Percentiles rank a stretch among this genome's conserved stretches.
phyloP scores from a whole-genome alignment of 2,797 vertebrate genomes.

The Falco naumanni region DNA sequence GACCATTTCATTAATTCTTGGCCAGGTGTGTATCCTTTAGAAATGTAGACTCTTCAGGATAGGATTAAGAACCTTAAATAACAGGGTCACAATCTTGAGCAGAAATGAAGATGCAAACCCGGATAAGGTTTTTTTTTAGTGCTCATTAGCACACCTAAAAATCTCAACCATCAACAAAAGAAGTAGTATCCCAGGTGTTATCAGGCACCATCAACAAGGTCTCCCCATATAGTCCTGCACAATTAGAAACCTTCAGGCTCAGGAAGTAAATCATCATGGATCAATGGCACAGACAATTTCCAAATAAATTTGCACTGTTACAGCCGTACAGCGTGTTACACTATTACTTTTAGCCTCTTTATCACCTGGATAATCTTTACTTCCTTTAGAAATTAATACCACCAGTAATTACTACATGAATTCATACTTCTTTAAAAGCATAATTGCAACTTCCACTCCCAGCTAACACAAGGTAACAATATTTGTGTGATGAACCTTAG shows the following conservation, averaged over 20 bases:
- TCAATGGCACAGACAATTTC: background rate
- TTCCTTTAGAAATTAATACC: conserved; percentile 30
- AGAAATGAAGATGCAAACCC: background rate
- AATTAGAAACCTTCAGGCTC: background rate
- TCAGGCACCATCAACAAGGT: background rate
- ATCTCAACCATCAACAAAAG: background rate
- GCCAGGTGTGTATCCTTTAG: background rate
- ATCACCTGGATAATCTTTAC: background rate
- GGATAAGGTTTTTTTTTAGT: background rate
- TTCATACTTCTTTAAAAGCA: background rate
- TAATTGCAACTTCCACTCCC: conserved; percentile 3
- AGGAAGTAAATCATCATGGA: background rate
- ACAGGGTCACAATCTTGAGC: background rate
- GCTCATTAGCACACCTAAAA: background rate
- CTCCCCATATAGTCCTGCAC: background rate
- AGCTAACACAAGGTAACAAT: background rate
- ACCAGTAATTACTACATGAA: conserved; percentile 34
- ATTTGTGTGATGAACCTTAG: conserved; percentile 5
- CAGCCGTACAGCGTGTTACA: background rate
- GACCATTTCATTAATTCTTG: background rate
- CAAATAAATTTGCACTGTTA: background rate
- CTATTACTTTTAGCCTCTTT: background rate
- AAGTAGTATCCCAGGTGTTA: background rate
- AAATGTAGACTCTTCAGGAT: background rate
- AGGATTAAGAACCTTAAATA: background rate